Evolutionary conservation across 2,888 invertebrate species (phyloP).

Genomic region (Abrostola tripartita): DNA sequence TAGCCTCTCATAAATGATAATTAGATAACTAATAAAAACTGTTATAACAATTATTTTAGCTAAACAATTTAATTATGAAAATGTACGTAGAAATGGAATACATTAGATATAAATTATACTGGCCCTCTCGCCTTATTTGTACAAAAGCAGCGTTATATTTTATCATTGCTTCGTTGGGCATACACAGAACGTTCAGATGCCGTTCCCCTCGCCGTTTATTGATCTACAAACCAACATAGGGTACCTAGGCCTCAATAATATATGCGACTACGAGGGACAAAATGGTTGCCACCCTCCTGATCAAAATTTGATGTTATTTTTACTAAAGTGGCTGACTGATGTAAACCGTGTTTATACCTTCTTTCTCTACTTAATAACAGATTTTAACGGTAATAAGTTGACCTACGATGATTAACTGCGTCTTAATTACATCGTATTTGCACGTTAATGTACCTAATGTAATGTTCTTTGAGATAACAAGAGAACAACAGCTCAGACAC

Average conservation of each 20-base stretch:
- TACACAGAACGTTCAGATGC: conserved; percentile 51
- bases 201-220: conserved; percentile 72
- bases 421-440: conserved; percentile 1
- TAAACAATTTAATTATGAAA: conserved; percentile 38
- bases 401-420: background rate
- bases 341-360: background rate
- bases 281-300: conserved; percentile 49
- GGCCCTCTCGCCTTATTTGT: conserved; percentile 28
- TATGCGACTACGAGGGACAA: conserved; percentile 47
- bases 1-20: conserved; percentile 36
- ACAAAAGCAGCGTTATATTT: conserved; percentile 47
- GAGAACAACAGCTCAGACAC: conserved; percentile 9
- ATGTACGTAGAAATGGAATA: conserved; percentile 30
- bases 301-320: conserved; percentile 14
- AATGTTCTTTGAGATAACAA: conserved; percentile 10
- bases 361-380: background rate
- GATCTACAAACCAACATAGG: conserved; percentile 73
- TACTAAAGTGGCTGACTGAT: background rate
- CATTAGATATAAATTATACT: conserved; percentile 53
- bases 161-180: conserved; percentile 64
- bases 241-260: conserved; percentile 69
- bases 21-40: conserved; percentile 42
- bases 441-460: background rate
- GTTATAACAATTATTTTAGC: conserved; percentile 30
- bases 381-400: background rate